Evolutionary conservation across 2,797 vertebrate species (phyloP), one percentile per base, ranked within the genome.

Genomic region (Phylloscopus collybita): DNA sequence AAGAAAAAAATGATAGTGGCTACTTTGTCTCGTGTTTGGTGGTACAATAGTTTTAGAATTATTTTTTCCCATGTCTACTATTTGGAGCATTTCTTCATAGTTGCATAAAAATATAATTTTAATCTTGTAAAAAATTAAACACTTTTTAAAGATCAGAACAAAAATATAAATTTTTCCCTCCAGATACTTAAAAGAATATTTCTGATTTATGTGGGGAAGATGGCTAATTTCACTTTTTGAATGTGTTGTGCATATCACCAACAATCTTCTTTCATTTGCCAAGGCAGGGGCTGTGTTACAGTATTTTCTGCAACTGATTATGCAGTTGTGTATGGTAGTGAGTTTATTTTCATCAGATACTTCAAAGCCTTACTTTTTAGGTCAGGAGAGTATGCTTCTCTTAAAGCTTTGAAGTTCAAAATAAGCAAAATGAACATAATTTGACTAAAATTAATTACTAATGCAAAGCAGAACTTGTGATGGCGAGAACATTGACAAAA

Each of bases 311-410:
- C 86, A 79, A 79, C 56, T 92, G 65, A 92, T 96, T 93, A 57
- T 89, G 32, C 66, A 49, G 64, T 94, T 97, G 57, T 94, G 61
- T 90, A 80, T 71, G 79, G 74, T 56, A 56, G 45, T 34, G 51
- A 96, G 87, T 94, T 92, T 94, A 56, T 96, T 96, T 95, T 81
- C 64, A 90, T 95, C 86, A 57, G 71, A 69, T 84, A 95, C 94
- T 97, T 97, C 97, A 96, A 86, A 97, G 91, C 62, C 26, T 83
- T 95, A 87, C 85, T 94, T 96, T 97, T 93, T 97, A 96, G 92
- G 88, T 97, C 90, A 80, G 69, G 65, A 83, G 96, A 96, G 65
- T 76, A 38, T 71, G 64, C 40, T 62, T 93, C 93, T 95, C 65
- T 18, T 67, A 80, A 90, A 87, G 95, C 95, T 97, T 95, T 97